These are phyloP conservation scores for Tinea trinotella DNA, from an alignment of 2,888 invertebrate species.

Conservation along the genomic window DNA sequence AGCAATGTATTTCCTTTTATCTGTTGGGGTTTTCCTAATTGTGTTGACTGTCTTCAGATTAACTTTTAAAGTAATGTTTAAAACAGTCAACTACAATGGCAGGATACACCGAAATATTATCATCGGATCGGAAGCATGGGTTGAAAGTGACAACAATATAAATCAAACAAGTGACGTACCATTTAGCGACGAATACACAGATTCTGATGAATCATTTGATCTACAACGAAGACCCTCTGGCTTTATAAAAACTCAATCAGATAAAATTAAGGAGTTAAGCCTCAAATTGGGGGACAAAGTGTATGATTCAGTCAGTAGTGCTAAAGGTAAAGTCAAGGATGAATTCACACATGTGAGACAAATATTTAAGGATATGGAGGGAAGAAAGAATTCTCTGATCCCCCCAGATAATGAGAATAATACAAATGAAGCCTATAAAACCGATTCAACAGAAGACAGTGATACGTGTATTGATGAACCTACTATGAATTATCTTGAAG, in stretches of 20 bases:
- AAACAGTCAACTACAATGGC: constrained; percentile 33
- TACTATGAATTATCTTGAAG: constrained; percentile 53
- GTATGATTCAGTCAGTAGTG: constrained; percentile 47
- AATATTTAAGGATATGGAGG: constrained; percentile 32
- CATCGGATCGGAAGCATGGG: constrained; percentile 35
- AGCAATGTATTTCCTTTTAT: constrained; percentile 68
- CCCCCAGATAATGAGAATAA: constrained; percentile 27
- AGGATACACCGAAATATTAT: constrained; percentile 34
- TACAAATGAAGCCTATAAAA: constrained; percentile 37
- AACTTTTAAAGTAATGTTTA: constrained; percentile 61
- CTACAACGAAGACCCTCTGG: constrained; percentile 29
- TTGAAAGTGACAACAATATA: constrained; percentile 33
- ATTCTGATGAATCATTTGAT: constrained; percentile 31
- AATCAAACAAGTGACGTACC: constrained; percentile 58
- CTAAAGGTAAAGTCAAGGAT: constrained; percentile 41
- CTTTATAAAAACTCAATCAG: constrained; percentile 35
- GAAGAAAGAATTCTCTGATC: constrained; percentile 36
- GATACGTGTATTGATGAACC: constrained; percentile 45
- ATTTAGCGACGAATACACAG: constrained; percentile 39
- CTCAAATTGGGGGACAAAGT: constrained; percentile 43
- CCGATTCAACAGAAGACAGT: constrained; percentile 36
- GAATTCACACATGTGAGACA: constrained; percentile 36
- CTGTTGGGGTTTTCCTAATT: constrained; percentile 64
- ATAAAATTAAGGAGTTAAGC: constrained; percentile 45
- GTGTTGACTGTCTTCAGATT: constrained; percentile 60